phyloP scores from a whole-genome alignment of 2,113 vertebrate genomes.

The Prietella phreatophila region DNA sequence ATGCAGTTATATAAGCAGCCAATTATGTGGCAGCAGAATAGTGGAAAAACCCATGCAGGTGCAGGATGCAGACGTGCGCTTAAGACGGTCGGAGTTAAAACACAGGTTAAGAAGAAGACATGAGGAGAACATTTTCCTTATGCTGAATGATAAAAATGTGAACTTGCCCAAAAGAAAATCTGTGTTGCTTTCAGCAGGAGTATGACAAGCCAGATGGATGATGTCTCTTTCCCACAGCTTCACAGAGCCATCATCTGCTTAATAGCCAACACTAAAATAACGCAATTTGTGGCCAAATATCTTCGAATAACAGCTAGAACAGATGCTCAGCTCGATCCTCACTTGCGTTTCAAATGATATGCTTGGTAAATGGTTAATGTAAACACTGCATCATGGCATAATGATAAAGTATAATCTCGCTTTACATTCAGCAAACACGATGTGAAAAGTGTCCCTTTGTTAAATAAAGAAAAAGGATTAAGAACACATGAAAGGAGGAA shows the following conservation, averaged over 20 bases:
- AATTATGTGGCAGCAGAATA: neutral
- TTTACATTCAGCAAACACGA: neutral
- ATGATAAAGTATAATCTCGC: constrained; percentile 1
- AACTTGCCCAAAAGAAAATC: neutral
- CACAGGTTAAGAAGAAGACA: neutral
- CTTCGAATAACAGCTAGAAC: constrained; percentile 2
- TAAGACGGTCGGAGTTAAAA: neutral
- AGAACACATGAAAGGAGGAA: constrained; percentile 27
- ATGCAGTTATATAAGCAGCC: neutral
- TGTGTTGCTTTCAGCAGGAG: neutral
- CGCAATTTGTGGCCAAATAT: constrained; percentile 19
- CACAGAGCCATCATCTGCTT: constrained; percentile 32
- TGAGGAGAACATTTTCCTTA: neutral
- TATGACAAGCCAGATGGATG: constrained; percentile 27
- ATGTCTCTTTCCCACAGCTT: constrained; percentile 1
- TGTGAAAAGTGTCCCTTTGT: constrained; percentile 1
- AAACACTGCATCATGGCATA: neutral
- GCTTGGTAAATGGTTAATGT: constrained; percentile 12
- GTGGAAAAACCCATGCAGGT: neutral
- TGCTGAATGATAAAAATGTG: neutral
- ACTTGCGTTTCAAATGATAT: constrained; percentile 13
- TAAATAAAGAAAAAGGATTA: constrained; percentile 28
- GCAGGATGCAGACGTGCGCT: neutral
- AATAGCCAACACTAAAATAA: constrained; percentile 35
- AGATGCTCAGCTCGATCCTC: neutral